Evolutionary conservation across 2,888 invertebrate genomes (phyloP), one percentile per base, ranked within the genome.

Genomic region (Rotaria magnacalcarata): DNA sequence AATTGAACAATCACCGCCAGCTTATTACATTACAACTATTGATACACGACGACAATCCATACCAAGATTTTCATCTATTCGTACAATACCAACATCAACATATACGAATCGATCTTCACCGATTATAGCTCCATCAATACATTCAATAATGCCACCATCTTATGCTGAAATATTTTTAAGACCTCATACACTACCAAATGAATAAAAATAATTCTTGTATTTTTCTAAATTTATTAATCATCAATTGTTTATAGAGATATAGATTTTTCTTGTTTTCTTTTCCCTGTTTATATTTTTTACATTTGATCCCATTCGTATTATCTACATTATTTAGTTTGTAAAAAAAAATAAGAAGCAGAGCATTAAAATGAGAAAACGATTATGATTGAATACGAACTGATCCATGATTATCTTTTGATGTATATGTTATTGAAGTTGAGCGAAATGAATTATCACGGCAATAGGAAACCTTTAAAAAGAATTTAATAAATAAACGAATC

Each of bases 151-250:
- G 80, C 80, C 80, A 14, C 80, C 80, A 47, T 47, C 47, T 47
- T 80, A 80, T 47, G 80, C 80, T 10, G 80, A 80, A 19, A 80
- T 80, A 80, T 80, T 80, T 47, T 47, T 80, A n/a, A 47, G 4
- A 24, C 80, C 80, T 47, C 67, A 67, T 16, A 67, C 67, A 19
- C 7, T 34, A 27, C 34, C 67, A 67, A 14, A 67, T 34, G 67
- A 14, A 67, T 67, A 7, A 74, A 41, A 21, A 21, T 0, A 0
- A 6, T 27, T 19, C 7, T 24, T 47, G 47, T n/a, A 24, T 80
- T 47, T 5, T 67, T 16, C 16, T 67, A 34, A 27, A 34, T 34
- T 67, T 67, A 34, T 34, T 67, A 67, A 56, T 56, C 24, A 56
- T 56, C 24, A 24, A 7, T 34, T 34, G 34, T 67, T 41, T 41